A percentile compares a stretch with the other conserved stretches of the same genome.
Evolutionary conservation across 2,888 invertebrate species (phyloP).

Genomic region (Empis livida): DNA sequence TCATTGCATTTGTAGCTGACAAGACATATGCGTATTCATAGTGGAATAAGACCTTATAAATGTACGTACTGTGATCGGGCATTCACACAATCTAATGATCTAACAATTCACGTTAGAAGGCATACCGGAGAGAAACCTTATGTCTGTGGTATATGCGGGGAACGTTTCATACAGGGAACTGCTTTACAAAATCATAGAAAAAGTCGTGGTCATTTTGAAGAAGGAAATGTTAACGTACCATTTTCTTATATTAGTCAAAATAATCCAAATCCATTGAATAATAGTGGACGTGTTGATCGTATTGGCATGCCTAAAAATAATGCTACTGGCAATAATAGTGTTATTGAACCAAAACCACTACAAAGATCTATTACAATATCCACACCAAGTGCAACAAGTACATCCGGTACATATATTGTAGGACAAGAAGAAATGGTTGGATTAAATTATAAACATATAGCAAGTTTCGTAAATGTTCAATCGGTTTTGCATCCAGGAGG

Average conservation of each 20-base stretch:
- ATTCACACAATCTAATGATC: conserved; percentile 59
- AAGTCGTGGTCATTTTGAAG: conserved; percentile 19
- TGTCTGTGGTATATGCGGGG: conserved; percentile 52
- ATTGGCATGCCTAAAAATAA: neutral
- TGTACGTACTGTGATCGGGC: conserved; percentile 40
- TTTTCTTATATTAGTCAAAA: conserved; percentile 1
- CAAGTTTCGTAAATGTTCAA: neutral
- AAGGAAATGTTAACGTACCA: neutral
- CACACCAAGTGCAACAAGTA: neutral
- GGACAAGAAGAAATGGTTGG: neutral
- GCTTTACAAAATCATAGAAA: conserved; percentile 49
- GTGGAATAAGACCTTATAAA: conserved; percentile 44
- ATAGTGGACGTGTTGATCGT: neutral
- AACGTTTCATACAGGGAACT: conserved; percentile 53
- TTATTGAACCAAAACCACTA: neutral
- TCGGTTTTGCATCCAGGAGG: neutral
- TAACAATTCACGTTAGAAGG: conserved; percentile 53
- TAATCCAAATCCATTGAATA: neutral
- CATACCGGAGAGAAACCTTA: conserved; percentile 58
- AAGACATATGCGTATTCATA: neutral
- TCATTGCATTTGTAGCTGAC: too few species aligned
- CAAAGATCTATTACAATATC: neutral
- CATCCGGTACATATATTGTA: neutral
- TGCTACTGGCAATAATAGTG: neutral
- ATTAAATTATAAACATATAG: neutral